Evolutionary conservation across 2,113 vertebrate genomes (phyloP), one percentile per base, ranked within the genome.

Genomic region (Paraplagusia blochii): DNA sequence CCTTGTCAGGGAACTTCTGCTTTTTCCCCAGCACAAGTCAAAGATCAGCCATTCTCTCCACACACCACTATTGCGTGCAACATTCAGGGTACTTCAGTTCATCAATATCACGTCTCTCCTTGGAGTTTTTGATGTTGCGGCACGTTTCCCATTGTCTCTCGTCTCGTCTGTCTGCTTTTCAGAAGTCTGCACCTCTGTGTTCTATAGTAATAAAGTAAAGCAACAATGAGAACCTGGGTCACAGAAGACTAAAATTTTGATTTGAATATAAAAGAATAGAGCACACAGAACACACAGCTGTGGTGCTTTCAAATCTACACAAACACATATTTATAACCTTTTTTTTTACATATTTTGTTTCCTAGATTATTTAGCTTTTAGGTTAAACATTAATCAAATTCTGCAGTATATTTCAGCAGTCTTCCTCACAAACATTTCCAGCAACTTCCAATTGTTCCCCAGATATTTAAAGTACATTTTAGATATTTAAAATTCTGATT

Each of bases 81-180:
- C 22, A 29, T 2, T 29, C 22, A 29, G 22, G 22, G 22, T 6
- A 29, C 22, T 29, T 29, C 22, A 29, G 3, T 29, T 29, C 22
- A 29, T 29, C 22, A 29, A 2, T 29, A 29, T 55, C n/a, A 12
- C n/a, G 5, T 53, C 47, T 36, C 62, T 35, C 47, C 38, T 53
- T 48, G 44, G 35, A 40, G 33, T 63, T 64, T 51, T 42, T 35
- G 44, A 42, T 13, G 13, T 12, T 40, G 2, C 9, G 19, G 22
- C 17, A 60, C 13, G 58, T 56, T 69, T 49, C 9, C 47, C 3
- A 4, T 0, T 40, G 2, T 75, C 65, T 52, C 76, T 57, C 65
- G 59, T 52, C 76, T 57, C 65, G 57, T 58, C 56, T 53, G 63
- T 72, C 45, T 39, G 58, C 71, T 51, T 78, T 73, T 83, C 82